phyloP scores from a whole-genome alignment of 2,113 vertebrate species.

The Columbina picui region DNA sequence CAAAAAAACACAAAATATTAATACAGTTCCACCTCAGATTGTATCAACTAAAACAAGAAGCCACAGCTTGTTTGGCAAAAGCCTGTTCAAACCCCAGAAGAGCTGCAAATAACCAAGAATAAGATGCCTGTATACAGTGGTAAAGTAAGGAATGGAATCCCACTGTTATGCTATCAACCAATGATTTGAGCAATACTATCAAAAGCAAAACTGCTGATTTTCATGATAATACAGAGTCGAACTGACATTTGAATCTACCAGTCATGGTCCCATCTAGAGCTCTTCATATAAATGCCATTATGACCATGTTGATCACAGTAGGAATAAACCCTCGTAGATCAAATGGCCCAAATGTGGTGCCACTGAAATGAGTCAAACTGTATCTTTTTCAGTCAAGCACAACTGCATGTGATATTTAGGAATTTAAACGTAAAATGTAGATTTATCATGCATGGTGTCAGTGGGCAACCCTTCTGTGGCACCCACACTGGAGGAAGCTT shows the following conservation, averaged over 20 bases:
- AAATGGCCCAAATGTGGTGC: neutral
- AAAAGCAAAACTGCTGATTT: neutral
- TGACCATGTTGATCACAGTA: neutral
- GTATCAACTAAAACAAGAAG: neutral
- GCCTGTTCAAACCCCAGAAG: neutral
- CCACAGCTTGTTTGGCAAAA: neutral
- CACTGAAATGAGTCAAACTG: neutral
- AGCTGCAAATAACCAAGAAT: neutral
- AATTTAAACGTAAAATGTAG: neutral
- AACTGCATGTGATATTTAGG: neutral
- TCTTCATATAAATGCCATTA: neutral
- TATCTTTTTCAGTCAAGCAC: neutral
- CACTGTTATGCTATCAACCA: neutral
- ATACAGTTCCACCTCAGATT: neutral
- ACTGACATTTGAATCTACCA: neutral
- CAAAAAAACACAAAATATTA: neutral
- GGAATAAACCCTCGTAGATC: neutral
- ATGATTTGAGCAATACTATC: neutral
- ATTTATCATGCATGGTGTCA: neutral
- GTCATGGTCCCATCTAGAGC: neutral
- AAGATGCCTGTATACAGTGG: neutral
- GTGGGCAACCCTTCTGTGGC: neutral
- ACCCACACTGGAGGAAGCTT: neutral
- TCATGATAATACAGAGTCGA: neutral
- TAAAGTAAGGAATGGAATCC: neutral